Evolutionary conservation across 2,797 vertebrate genomes (phyloP).

Genomic region (Schizopygopsis pylzovi): DNA sequence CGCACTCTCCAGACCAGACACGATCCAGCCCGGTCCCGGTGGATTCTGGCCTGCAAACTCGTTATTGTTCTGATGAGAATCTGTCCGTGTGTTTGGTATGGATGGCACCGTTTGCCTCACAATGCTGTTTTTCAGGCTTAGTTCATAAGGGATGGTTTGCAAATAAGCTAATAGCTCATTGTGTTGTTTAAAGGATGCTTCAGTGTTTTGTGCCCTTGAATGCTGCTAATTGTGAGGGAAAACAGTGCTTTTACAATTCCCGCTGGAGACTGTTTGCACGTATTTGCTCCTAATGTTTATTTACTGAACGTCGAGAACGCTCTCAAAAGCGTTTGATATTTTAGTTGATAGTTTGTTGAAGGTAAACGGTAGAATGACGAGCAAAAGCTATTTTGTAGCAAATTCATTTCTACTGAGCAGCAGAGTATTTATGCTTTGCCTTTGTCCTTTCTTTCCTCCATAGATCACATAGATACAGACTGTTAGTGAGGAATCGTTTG

Average conservation of each 20-base stretch:
- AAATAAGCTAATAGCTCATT: conserved; percentile 35
- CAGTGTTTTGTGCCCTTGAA: conserved; percentile 21
- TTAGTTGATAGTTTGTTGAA: neutral
- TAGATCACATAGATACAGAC: neutral
- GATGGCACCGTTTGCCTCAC: neutral
- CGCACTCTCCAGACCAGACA: neutral
- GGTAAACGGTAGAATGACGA: neutral
- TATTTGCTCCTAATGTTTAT: neutral
- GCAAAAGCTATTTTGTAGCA: neutral
- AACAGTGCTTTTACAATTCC: neutral
- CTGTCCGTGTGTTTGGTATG: conserved; percentile 18
- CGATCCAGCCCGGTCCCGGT: neutral
- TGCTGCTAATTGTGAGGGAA: neutral
- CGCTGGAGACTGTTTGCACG: neutral
- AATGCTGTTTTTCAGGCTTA: conserved; percentile 15
- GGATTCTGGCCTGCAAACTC: neutral
- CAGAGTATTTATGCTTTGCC: neutral
- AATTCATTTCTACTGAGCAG: neutral
- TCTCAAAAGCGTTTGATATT: neutral
- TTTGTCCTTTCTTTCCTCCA: neutral
- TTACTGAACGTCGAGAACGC: neutral
- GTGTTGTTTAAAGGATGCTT: neutral
- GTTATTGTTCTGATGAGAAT: conserved; percentile 26
- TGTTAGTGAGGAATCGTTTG: neutral
- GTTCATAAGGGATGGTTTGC: conserved; percentile 19